phyloP scores from a whole-genome alignment of 2,797 vertebrate genomes.

The Onychomys torridus region DNA sequence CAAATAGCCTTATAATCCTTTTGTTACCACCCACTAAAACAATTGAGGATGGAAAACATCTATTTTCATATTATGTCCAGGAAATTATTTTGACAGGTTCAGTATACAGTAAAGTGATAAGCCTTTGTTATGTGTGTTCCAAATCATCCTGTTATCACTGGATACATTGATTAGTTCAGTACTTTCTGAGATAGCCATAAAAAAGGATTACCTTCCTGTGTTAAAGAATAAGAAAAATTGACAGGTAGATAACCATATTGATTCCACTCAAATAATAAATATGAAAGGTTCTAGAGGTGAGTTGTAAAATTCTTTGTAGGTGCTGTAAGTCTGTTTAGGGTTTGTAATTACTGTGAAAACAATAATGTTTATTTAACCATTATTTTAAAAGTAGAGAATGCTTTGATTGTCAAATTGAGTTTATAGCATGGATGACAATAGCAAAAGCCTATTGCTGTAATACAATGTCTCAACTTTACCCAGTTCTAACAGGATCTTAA shows the following conservation, averaged over 20 bases:
- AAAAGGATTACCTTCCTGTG: constrained; percentile 81
- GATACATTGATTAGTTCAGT: constrained; percentile 90
- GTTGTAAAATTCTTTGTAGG: constrained; percentile 78
- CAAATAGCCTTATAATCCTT: constrained; percentile 80
- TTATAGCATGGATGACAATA: constrained; percentile 13
- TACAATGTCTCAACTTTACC: constrained; percentile 7
- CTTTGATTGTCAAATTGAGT: constrained; percentile 69
- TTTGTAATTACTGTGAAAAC: constrained; percentile 74
- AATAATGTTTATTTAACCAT: constrained; percentile 77
- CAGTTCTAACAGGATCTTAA: background rate
- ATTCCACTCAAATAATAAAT: constrained; percentile 87
- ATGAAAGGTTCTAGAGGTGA: constrained; percentile 79
- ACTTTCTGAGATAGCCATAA: constrained; percentile 85
- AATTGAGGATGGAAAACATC: constrained; percentile 84
- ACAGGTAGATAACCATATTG: constrained; percentile 90
- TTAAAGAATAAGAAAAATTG: constrained; percentile 89
- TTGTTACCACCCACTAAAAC: constrained; percentile 81
- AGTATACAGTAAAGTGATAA: constrained; percentile 87
- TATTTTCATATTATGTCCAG: constrained; percentile 85
- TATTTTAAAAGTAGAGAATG: constrained; percentile 64
- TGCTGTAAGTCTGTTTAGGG: constrained; percentile 68
- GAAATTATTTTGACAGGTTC: constrained; percentile 89
- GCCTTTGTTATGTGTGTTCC: constrained; percentile 89
- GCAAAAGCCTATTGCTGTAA: background rate
- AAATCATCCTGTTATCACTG: constrained; percentile 91